Percentiles rank a stretch among this genome's conserved stretches.
phyloP scores from a whole-genome alignment of 2,888 invertebrate species.

The Germaria angustata region DNA sequence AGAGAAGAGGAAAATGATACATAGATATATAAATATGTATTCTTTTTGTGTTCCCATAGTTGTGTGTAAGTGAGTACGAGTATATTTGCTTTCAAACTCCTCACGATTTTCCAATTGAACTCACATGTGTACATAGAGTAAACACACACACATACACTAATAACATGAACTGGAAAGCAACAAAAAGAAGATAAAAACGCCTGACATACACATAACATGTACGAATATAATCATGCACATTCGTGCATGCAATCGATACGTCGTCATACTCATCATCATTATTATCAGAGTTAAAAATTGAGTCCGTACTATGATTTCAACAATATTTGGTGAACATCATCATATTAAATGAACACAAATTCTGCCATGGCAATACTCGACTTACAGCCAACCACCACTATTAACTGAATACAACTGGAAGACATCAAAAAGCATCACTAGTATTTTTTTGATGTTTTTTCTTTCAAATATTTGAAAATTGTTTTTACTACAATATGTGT shows the following conservation, averaged over 20 bases:
- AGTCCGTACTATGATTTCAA: conserved; percentile 62
- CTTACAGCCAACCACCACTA: conserved; percentile 14
- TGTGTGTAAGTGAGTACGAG: conserved; percentile 57
- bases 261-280: conserved; percentile 74
- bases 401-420: conserved; percentile 39
- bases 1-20: not conserved
- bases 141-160: conserved; percentile 42
- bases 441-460: conserved; percentile 4
- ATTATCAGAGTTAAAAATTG: conserved; percentile 63
- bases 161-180: not conserved
- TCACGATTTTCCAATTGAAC: conserved; percentile 79
- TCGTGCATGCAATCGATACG: conserved; percentile 79
- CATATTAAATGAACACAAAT: conserved; percentile 60
- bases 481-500: conserved; percentile 45
- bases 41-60: conserved; percentile 15
- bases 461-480: conserved; percentile 10
- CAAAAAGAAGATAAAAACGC: conserved; percentile 68
- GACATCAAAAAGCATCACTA: conserved; percentile 58
- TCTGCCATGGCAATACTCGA: conserved; percentile 23
- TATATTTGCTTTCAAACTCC: conserved; percentile 68
- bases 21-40: not conserved
- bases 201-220: conserved; percentile 53
- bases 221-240: conserved; percentile 70
- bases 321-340: conserved; percentile 63
- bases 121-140: conserved; percentile 66